Evolutionary conservation across 2,888 invertebrate genomes (phyloP), one percentile per base, ranked within the genome.

Genomic region (Drosophila austrosaltans): DNA sequence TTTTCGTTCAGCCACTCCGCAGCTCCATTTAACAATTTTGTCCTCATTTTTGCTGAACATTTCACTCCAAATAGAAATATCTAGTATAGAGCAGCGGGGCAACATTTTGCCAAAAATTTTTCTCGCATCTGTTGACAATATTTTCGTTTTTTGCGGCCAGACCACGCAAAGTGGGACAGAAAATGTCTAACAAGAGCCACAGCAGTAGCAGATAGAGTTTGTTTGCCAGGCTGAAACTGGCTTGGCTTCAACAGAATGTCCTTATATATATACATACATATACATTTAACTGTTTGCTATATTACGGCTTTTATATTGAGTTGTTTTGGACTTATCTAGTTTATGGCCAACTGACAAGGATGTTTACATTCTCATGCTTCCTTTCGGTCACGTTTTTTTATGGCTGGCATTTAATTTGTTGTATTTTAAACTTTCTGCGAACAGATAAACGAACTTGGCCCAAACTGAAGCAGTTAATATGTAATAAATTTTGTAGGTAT

Each of bases 291-390:
- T 80, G 83, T 77, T 86, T 89, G 88, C 76, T 72, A 75, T 89
- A 86, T 86, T 86, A 89, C 89, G 88, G 89, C 88, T 86, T 86
- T 86, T 86, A 87, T 88, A 86, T 86, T 86, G 88, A 86, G 89
- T 86, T 89, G 85, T 89, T 86, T 88, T 86, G 86, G 88, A 81
- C 88, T 89, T 86, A 86, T 86, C 89, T 86, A 86, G 79, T 88
- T 88, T 88, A 88, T 71, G 72, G 86, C 73, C 66, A 73, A 66
- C 66, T 44, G 66, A 69, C 76, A 79, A 66, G 69, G 75, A 63
- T 61, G 70, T 75, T 71, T 78, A 81, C 79, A 81, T 57, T 61
- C 59, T 62, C 66, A 56, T 39, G 40, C 54, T 36, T 1, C 58
- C 64, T 42, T 53, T 40, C 10, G 63, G 53, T 69, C 56, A 63